Percentiles rank a stretch among this genome's conserved stretches.
Conservation (phyloP, 2,797 vertebrate genomes). For the Sternotherus odoratus region DNA sequence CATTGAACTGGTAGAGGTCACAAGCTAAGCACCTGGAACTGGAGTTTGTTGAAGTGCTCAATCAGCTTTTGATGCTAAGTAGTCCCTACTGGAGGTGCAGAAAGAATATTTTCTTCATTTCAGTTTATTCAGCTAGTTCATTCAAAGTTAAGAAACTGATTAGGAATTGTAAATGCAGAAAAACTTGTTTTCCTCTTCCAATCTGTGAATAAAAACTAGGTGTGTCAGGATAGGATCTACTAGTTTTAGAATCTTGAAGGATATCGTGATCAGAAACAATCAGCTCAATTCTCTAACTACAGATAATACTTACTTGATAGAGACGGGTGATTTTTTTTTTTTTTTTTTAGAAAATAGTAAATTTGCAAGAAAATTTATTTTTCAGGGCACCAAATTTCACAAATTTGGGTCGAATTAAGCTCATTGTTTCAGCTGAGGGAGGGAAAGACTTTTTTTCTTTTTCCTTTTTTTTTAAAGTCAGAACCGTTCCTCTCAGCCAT, state of each 20-base stretch:
- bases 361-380: background rate
- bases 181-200: too few species aligned
- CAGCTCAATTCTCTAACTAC: background rate
- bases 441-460: too few species aligned
- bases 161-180: too few species aligned
- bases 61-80: too few species aligned
- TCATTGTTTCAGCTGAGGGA: background rate
- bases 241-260: too few species aligned
- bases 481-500: background rate
- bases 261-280: too few species aligned
- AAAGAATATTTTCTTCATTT: too few species aligned
- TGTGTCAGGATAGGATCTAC: too few species aligned
- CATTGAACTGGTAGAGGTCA: background rate
- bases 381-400: background rate
- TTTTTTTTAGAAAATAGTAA: background rate
- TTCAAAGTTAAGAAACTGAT: too few species aligned
- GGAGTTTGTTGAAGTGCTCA: background rate
- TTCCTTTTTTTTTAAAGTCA: too few species aligned
- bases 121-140: background rate
- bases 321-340: background rate
- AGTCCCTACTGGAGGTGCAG: too few species aligned
- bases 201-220: too few species aligned
- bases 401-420: background rate
- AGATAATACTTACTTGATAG: background rate
- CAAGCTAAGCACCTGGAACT: background rate